Evolutionary conservation across 2,888 invertebrate genomes (phyloP).

Genomic region (Diplazon laetatorius): DNA sequence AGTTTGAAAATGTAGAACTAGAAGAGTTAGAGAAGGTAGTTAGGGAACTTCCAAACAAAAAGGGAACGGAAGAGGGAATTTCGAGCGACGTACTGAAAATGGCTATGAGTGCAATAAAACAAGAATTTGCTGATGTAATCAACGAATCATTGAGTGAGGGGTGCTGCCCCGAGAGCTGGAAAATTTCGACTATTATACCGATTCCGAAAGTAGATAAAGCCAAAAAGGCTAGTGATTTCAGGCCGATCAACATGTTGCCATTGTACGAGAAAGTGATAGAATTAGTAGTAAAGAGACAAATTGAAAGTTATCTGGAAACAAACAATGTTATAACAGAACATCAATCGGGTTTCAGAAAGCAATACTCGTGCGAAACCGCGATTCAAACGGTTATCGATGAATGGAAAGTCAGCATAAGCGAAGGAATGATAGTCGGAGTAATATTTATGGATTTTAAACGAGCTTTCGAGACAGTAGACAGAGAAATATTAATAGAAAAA

Average conservation of each 20-base stretch:
- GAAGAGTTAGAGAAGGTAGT: conserved; percentile 6
- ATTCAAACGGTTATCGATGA: too few species aligned
- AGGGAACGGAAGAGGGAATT: conserved; percentile 33
- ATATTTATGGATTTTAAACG: too few species aligned
- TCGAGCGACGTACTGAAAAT: conserved; percentile 25
- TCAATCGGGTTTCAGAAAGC: too few species aligned
- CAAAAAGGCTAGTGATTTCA: conserved; percentile 31
- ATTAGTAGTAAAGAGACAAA: conserved; percentile 23
- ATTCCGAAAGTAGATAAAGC: conserved; percentile 40
- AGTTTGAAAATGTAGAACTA: neutral
- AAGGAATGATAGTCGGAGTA: too few species aligned
- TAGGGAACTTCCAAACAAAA: conserved; percentile 25
- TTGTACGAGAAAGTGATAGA: conserved; percentile 39
- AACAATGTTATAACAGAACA: conserved; percentile 5
- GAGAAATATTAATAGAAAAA: neutral
- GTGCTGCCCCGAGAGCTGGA: conserved; percentile 36
- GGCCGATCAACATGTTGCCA: conserved; percentile 44
- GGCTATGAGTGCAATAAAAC: neutral
- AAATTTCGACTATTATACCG: conserved; percentile 41
- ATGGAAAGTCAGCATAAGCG: too few species aligned
- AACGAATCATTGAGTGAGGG: conserved; percentile 29
- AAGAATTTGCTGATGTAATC: conserved; percentile 26
- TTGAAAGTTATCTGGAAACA: conserved; percentile 2
- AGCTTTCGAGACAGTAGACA: too few species aligned
- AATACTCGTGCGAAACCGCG: conserved; percentile 4